Evolutionary conservation across 2,113 vertebrate species (phyloP).

Genomic region (Lophochroa leadbeateri): DNA sequence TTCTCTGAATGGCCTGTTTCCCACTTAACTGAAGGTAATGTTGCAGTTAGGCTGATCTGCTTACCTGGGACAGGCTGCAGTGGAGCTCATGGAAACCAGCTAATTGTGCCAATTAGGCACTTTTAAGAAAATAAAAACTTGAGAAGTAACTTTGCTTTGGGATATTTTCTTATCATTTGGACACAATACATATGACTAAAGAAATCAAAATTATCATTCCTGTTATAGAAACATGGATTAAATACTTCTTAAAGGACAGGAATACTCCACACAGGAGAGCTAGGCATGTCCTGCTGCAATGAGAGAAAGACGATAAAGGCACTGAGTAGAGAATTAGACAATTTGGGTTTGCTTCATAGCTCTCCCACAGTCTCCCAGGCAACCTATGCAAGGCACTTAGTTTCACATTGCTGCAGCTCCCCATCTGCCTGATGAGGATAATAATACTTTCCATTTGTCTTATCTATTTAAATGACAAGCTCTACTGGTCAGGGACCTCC

Average conservation of each 20-base stretch:
- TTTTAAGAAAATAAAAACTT: neutral
- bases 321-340: neutral
- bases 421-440: neutral
- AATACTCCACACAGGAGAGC: neutral
- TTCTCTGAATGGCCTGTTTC: neutral
- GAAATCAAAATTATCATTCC: neutral
- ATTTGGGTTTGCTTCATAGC: neutral
- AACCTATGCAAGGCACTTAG: neutral
- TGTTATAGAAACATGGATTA: neutral
- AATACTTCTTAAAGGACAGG: neutral
- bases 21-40: neutral
- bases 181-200: neutral
- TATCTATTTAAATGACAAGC: neutral
- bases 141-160: neutral
- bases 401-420: constrained; percentile 1
- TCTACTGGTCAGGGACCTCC: neutral
- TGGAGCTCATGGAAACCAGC: neutral
- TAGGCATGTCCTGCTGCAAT: neutral
- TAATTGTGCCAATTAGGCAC: neutral
- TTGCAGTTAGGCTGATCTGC: neutral
- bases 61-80: neutral
- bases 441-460: constrained; percentile 11
- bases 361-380: neutral
- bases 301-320: neutral
- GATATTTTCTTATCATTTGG: neutral